Evolutionary conservation across 2,797 vertebrate genomes (phyloP).

Genomic region (Cossypha heuglini): DNA sequence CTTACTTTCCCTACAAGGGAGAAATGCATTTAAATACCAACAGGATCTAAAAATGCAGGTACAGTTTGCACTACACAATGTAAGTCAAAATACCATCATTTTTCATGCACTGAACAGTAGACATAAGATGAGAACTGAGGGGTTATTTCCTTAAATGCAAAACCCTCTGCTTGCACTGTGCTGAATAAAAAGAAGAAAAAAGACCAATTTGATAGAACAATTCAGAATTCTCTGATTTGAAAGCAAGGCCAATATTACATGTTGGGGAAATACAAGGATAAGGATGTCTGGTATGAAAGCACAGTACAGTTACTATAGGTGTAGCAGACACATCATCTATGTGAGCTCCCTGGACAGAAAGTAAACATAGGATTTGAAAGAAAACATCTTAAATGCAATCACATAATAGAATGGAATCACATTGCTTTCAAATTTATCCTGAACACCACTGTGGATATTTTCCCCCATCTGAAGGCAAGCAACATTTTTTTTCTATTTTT

Average conservation of each 20-base stretch:
- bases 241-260: background rate
- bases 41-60: background rate
- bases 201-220: background rate
- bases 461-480: background rate
- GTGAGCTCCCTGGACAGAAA: background rate
- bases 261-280: background rate
- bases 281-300: background rate
- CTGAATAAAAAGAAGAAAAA: background rate
- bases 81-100: background rate
- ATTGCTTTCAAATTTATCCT: background rate
- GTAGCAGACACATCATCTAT: background rate
- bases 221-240: background rate
- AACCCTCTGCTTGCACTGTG: background rate
- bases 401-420: background rate
- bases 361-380: background rate
- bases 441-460: background rate
- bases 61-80: background rate
- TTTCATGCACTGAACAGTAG: background rate
- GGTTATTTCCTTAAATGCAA: background rate
- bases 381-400: background rate
- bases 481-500: background rate
- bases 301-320: background rate
- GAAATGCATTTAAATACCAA: background rate
- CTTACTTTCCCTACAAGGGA: background rate
- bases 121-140: background rate